Evolutionary conservation across 2,888 invertebrate species (phyloP), one percentile per base, ranked within the genome.

Genomic region (Cyclophora punctaria): DNA sequence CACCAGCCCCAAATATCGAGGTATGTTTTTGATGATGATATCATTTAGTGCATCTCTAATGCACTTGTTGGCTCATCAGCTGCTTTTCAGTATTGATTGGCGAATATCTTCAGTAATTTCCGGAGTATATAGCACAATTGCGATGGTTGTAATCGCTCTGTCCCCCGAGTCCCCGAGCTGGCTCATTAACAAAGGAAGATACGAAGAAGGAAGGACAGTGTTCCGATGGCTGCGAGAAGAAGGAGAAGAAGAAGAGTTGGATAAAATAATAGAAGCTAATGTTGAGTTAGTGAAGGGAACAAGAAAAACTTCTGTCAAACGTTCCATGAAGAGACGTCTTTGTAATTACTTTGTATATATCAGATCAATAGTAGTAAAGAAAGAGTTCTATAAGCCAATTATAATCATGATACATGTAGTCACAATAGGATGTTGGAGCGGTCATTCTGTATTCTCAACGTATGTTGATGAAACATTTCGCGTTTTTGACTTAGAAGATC

Each of bases 151-250:
- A 3, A 69, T 74, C 2, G 60, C 75, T 34, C 72, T 68, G 44
- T 73, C 77, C 1, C 91, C 91, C 0, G 93, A 93, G 70, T 90
- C 92, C 2, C 93, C 92, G 0, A 83, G 85, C 49, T 93, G 92
- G 92, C 64, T 93, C 33, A 80, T 90, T 0, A 83, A 89, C 40
- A 90, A 90, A 55, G 89, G 89, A 0, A 78, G 83, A 7, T 72
- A 82, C 1, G 82, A 83, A 0, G 86, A 90, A 41, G 90, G 91
- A 0, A 80, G 83, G 52, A 69, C 73, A 40, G 80, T 90, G 0
- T 90, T 91, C 34, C 76, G 83, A 34, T 91, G 89, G 82, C 80
- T 91, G 43, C 77, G 92, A 56, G 91, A 90, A 37, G 65, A 73
- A 4, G 71, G 71, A 0, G 74, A 75, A 54, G 74, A 77, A 41